Evolutionary conservation across 2,113 vertebrate genomes (phyloP).

Genomic region (Cichladusa arquata): DNA sequence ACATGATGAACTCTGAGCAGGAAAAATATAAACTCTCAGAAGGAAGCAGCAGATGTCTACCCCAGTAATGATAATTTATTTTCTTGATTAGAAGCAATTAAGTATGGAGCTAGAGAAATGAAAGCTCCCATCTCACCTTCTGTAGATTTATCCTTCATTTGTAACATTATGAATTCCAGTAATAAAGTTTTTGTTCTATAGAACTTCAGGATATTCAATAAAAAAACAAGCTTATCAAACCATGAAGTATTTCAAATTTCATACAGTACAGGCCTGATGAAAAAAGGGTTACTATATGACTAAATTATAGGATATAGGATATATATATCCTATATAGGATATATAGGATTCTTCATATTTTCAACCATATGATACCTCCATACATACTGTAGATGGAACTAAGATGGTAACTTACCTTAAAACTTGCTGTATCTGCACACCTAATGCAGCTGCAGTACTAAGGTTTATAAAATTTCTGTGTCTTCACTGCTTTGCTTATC

Average conservation of each 20-base stretch:
- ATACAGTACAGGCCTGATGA: not conserved
- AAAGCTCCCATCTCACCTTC: not conserved
- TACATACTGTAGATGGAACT: not conserved
- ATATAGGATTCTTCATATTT: not conserved
- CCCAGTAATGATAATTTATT: not conserved
- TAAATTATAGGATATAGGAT: not conserved
- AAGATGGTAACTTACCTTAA: not conserved
- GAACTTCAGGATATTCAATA: not conserved
- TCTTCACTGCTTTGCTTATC: not conserved
- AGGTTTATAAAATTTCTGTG: not conserved
- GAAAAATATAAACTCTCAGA: not conserved
- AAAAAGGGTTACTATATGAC: not conserved
- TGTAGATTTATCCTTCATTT: not conserved
- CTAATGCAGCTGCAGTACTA: not conserved
- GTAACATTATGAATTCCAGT: not conserved
- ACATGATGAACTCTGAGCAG: not conserved
- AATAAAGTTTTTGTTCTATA: not conserved
- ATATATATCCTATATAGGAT: too few relatives aligned
- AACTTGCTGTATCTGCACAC: not conserved
- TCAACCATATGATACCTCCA: not conserved
- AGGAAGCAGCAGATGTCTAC: not conserved
- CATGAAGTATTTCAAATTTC: not conserved
- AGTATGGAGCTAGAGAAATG: not conserved
- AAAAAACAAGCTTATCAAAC: not conserved
- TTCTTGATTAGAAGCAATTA: not conserved